phyloP scores from a whole-genome alignment of 2,888 invertebrate genomes.

The Chloroclysta siterata region DNA sequence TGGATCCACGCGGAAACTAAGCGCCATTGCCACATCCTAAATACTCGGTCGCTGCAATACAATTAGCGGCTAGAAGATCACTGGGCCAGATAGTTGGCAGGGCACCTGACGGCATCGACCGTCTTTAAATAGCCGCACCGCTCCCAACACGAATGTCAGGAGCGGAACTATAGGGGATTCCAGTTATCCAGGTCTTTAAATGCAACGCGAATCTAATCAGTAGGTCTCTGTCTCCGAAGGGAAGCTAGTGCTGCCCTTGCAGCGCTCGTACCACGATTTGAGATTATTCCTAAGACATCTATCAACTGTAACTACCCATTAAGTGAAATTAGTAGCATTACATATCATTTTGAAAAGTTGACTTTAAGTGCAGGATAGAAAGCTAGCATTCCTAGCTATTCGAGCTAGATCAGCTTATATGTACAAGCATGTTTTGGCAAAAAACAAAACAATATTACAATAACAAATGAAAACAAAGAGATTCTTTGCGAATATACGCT shows the following conservation, averaged over 20 bases:
- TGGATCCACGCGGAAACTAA: slow-evolving; percentile 9
- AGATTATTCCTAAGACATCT: too few relatives aligned
- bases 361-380: background rate
- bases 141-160: slow-evolving; percentile 24
- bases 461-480: slow-evolving; percentile 20
- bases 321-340: too few relatives aligned
- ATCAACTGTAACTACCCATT: too few relatives aligned
- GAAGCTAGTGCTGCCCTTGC: too few relatives aligned
- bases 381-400: background rate
- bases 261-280: too few relatives aligned
- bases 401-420: too few relatives aligned
- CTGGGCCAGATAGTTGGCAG: slow-evolving; percentile 79
- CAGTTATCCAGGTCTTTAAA: background rate
- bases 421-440: background rate
- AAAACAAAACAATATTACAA: slow-evolving; percentile 1
- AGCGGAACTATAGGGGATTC: slow-evolving; percentile 15
- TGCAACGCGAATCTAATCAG: background rate
- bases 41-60: slow-evolving; percentile 14
- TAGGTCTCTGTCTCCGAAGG: background rate
- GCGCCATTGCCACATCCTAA: slow-evolving; percentile 21
- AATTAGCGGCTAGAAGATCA: slow-evolving; percentile 62
- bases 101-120: slow-evolving; percentile 55
- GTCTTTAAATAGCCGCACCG: slow-evolving; percentile 24
- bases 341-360: too few relatives aligned
- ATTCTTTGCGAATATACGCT: slow-evolving; percentile 8